Conservation (phyloP, 1,140 invertebrate species). For the Periplaneta americana region DNA sequence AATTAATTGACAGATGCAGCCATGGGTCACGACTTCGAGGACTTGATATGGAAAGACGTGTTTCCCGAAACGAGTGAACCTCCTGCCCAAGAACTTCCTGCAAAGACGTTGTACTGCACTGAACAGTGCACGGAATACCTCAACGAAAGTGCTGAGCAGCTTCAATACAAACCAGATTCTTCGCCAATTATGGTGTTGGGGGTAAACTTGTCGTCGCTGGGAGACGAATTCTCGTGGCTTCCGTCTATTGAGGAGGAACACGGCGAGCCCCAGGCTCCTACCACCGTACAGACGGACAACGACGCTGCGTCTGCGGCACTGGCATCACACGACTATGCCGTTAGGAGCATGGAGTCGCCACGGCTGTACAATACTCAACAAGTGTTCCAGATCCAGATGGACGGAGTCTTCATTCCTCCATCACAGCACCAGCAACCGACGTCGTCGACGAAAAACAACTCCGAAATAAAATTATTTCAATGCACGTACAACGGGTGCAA, state of each 20-base stretch:
- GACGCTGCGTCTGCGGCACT: background rate
- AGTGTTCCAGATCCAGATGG: background rate
- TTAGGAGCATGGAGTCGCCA: conserved; percentile 16
- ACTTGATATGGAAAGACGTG: background rate
- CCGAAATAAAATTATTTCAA: conserved; percentile 37
- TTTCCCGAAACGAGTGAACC: background rate
- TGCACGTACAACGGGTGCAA: conserved; percentile 41
- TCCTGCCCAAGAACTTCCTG: background rate
- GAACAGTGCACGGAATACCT: conserved; percentile 28
- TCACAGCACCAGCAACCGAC: conserved; percentile 33
- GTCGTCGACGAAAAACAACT: conserved; percentile 23
- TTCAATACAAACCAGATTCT: conserved; percentile 23
- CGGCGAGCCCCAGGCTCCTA: background rate
- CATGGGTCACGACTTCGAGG: background rate
- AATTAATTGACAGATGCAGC: background rate
- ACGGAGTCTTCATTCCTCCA: background rate
- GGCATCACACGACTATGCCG: conserved; percentile 27
- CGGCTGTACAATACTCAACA: background rate
- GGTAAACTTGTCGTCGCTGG: conserved; percentile 35
- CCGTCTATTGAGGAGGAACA: background rate
- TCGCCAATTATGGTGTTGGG: conserved; percentile 36
- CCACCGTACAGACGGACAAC: background rate
- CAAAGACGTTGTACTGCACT: background rate
- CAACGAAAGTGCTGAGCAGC: conserved; percentile 31
- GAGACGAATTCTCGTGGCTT: background rate